Percentiles rank a stretch among this genome's conserved stretches.
Conservation (phyloP, 2,888 invertebrate genomes). For the Meliscaeva auricollis region DNA sequence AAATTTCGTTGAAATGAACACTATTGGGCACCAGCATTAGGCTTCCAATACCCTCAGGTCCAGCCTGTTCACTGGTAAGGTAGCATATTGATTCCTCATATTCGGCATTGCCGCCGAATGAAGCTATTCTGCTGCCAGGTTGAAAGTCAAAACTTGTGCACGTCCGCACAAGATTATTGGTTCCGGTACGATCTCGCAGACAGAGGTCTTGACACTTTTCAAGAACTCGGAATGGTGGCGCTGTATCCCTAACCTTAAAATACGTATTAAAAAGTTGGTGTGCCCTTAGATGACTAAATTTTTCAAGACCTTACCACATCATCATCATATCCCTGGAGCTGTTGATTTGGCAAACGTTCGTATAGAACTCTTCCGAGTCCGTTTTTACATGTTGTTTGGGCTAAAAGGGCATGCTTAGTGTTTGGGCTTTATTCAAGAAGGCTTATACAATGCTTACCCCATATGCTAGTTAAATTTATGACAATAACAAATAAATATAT, state of each 20-base stretch:
- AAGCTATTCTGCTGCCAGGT: slow-evolving; percentile 93
- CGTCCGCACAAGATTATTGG: slow-evolving; percentile 92
- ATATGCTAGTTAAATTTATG: slow-evolving; percentile 62
- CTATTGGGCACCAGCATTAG: slow-evolving; percentile 95
- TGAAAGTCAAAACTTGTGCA: slow-evolving; percentile 96
- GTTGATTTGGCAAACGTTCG: slow-evolving; percentile 94
- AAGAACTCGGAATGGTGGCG: slow-evolving; percentile 93
- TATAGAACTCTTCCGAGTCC: slow-evolving; percentile 95
- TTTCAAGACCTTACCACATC: slow-evolving; percentile 88
- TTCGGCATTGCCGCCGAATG: slow-evolving; percentile 92
- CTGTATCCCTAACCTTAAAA: slow-evolving; percentile 90
- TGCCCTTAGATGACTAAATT: too few species aligned
- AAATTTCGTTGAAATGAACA: slow-evolving; percentile 95
- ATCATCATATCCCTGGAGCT: slow-evolving; percentile 94
- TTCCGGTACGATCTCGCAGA: slow-evolving; percentile 90
- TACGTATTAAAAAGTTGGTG: neutral
- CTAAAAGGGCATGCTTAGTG: slow-evolving; percentile 74
- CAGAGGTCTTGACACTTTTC: slow-evolving; percentile 96
- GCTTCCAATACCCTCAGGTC: slow-evolving; percentile 94
- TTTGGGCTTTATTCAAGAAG: neutral
- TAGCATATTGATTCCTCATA: slow-evolving; percentile 96
- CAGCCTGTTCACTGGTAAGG: slow-evolving; percentile 92
- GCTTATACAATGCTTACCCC: slow-evolving; percentile 45
- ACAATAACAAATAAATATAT: slow-evolving; percentile 54
- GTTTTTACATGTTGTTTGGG: slow-evolving; percentile 95